Evolutionary conservation across 2,113 vertebrate genomes (phyloP).

Genomic region (Pseudorectes ferrugineus): DNA sequence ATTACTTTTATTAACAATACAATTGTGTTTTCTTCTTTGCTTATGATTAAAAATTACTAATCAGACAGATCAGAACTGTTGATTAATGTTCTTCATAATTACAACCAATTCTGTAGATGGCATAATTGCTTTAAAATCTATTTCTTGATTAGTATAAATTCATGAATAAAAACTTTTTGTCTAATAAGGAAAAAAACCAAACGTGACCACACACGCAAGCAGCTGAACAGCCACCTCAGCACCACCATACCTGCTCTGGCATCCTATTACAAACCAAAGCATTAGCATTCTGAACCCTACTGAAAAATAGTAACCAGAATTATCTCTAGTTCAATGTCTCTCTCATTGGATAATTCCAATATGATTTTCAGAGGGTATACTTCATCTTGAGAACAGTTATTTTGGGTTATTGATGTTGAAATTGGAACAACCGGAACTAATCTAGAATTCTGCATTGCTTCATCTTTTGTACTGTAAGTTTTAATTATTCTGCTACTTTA

Average conservation of each 20-base stretch:
- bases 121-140: constrained; percentile 24
- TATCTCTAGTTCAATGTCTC: not conserved
- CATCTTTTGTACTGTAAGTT: constrained; percentile 29
- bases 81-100: constrained; percentile 41
- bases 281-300: not conserved
- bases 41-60: constrained; percentile 21
- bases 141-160: not conserved
- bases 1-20: constrained; percentile 12
- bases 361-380: constrained; percentile 16
- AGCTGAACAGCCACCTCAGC: not conserved
- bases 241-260: not conserved
- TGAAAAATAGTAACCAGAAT: not conserved
- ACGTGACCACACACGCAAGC: accelerated
- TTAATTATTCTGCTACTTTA: constrained; percentile 43
- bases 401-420: not conserved
- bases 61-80: constrained; percentile 1
- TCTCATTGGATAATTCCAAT: not conserved
- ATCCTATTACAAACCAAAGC: not conserved
- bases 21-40: not conserved
- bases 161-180: not conserved
- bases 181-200: not conserved
- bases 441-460: constrained; percentile 9
- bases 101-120: not conserved
- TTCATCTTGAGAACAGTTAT: constrained; percentile 22
- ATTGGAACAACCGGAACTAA: constrained; percentile 37